Percentiles rank a stretch among this genome's conserved stretches.
Evolutionary conservation across 37 sponge, comb jelly and placozoan species (phyloP).

Genomic region (Geodia barretti): DNA sequence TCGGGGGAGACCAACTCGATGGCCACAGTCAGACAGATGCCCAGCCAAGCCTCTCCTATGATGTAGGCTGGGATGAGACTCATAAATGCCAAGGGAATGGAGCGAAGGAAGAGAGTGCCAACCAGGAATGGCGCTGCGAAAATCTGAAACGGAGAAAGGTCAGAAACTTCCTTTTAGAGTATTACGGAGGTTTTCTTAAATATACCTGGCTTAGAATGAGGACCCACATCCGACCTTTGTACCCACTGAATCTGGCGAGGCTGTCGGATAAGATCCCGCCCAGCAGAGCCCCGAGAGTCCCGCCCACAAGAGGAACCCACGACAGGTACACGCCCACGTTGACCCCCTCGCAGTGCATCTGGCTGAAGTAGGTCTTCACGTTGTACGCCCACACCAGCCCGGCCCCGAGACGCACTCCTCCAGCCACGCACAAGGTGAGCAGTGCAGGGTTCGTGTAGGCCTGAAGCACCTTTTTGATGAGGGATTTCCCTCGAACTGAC

Average conservation of each 20-base stretch:
- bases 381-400: slow-evolving; percentile 85
- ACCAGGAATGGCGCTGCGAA: slow-evolving; percentile 75
- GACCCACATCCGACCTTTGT: slow-evolving; percentile 59
- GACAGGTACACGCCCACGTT: slow-evolving; percentile 58
- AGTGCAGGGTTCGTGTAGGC: slow-evolving; percentile 50
- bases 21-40: slow-evolving; percentile 77
- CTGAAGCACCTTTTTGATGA: not conserved
- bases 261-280: slow-evolving; percentile 78
- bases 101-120: slow-evolving; percentile 57
- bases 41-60: slow-evolving; percentile 88
- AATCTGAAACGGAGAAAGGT: slow-evolving; percentile 16
- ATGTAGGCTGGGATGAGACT: slow-evolving; percentile 70
- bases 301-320: slow-evolving; percentile 84
- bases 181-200: no score
- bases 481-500: not conserved
- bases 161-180: slow-evolving; percentile 2
- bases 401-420: slow-evolving; percentile 69
- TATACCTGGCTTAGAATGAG: slow-evolving; percentile 70
- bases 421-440: slow-evolving; percentile 71
- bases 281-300: slow-evolving; percentile 71
- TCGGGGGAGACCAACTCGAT: slow-evolving; percentile 62
- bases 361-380: slow-evolving; percentile 55
- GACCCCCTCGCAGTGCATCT: slow-evolving; percentile 38
- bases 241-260: slow-evolving; percentile 30
- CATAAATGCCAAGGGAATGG: slow-evolving; percentile 74